Percentiles rank a stretch among this genome's conserved stretches.
These are phyloP conservation scores for Lophura nycthemera DNA, from an alignment of 2,113 vertebrate genomes.

Conservation along the genomic window DNA sequence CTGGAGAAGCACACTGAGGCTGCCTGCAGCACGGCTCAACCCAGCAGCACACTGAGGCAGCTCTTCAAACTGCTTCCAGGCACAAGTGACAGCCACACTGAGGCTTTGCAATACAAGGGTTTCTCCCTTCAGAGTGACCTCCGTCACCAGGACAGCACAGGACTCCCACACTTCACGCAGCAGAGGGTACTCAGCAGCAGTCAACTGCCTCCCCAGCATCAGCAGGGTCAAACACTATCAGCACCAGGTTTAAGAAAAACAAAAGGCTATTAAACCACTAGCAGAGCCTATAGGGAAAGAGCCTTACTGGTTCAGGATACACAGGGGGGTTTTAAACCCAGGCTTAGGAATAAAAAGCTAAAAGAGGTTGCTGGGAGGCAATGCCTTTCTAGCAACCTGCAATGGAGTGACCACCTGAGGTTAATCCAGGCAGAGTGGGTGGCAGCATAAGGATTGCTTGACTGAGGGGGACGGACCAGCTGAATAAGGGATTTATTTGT, in stretches of 20 bases:
- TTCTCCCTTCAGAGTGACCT: fast-evolving
- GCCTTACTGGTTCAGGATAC: slow-evolving; percentile 46
- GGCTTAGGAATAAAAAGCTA: slow-evolving; percentile 45
- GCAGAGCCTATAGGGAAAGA: slow-evolving; percentile 36
- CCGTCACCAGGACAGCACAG: neutral
- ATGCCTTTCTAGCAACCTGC: slow-evolving; percentile 41
- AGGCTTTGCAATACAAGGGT: neutral
- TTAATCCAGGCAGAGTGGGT: slow-evolving; percentile 70
- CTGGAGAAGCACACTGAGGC: neutral
- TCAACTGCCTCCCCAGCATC: neutral
- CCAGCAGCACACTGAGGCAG: neutral
- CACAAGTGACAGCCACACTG: neutral
- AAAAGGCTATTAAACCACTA: slow-evolving; percentile 55
- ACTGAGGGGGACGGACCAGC: slow-evolving; percentile 1
- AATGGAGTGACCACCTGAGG: slow-evolving; percentile 66
- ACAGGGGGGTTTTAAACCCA: slow-evolving; percentile 48
- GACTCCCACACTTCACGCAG: fast-evolving
- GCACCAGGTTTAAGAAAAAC: slow-evolving; percentile 25
- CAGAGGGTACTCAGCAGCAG: neutral
- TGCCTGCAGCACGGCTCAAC: neutral
- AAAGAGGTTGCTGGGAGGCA: slow-evolving; percentile 47
- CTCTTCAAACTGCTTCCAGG: neutral
- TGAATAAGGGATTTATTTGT: slow-evolving; percentile 68
- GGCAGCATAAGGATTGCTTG: slow-evolving; percentile 53
- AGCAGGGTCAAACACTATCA: neutral